Conservation (phyloP, 1,140 invertebrate genomes). For the Aphaenogaster ashmeadi region DNA sequence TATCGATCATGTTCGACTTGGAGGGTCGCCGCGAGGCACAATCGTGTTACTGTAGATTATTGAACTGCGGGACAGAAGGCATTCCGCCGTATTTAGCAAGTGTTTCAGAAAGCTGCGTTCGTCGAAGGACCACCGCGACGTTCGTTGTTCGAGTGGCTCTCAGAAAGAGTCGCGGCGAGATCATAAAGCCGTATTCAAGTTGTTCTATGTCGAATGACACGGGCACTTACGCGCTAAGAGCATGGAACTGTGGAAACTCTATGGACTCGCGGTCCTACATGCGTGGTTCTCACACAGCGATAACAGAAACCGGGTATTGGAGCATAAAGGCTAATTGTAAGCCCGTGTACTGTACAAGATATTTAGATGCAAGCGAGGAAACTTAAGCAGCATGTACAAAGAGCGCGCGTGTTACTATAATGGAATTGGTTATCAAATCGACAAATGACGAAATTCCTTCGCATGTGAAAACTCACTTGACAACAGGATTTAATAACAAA, state of each 20-base stretch:
- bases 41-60: conserved; percentile 64
- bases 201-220: conserved; percentile 65
- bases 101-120: conserved; percentile 61
- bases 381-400: background rate
- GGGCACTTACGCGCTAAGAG: conserved; percentile 61
- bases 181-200: conserved; percentile 72
- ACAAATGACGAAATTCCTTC: background rate
- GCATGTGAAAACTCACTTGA: background rate
- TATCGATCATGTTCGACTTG: conserved; percentile 62
- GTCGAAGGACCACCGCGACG: conserved; percentile 28
- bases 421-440: background rate
- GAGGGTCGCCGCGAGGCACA: conserved; percentile 7
- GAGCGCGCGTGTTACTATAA: background rate
- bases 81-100: conserved; percentile 60
- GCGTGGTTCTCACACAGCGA: conserved; percentile 23
- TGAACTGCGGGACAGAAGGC: conserved; percentile 17
- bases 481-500: background rate
- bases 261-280: background rate
- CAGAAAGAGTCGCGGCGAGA: conserved; percentile 60
- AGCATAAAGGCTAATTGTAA: conserved; percentile 41
- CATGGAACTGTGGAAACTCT: conserved; percentile 14
- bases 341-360: background rate
- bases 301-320: background rate
- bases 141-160: conserved; percentile 24
- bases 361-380: background rate